phyloP scores from a whole-genome alignment of 2,113 vertebrate genomes.

The Microtus oregoni region DNA sequence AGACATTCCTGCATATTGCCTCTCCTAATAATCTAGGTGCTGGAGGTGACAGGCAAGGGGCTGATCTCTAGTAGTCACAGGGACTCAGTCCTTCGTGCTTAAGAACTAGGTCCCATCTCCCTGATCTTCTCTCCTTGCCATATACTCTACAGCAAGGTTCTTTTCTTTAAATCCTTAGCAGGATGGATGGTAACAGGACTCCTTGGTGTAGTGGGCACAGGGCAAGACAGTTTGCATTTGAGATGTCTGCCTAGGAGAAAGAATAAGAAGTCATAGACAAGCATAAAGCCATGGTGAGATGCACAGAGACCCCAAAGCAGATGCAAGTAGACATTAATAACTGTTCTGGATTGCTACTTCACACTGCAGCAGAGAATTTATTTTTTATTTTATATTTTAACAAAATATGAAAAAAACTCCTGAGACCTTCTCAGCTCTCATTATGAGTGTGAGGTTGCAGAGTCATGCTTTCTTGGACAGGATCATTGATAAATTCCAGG shows the following conservation, averaged over 20 bases:
- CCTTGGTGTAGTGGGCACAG: background rate
- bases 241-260: background rate
- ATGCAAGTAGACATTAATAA: background rate
- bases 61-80: rapidly evolving
- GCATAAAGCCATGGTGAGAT: background rate
- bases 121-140: background rate
- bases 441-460: background rate
- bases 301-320: background rate
- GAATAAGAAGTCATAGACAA: background rate
- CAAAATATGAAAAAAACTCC: background rate
- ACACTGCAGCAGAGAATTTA: too few relatives aligned
- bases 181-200: background rate
- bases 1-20: background rate
- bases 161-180: background rate
- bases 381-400: too few relatives aligned
- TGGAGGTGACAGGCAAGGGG: background rate
- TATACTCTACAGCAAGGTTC: background rate
- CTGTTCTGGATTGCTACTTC: background rate
- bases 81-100: background rate
- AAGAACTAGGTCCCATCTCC: rapidly evolving
- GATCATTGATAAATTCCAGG: background rate
- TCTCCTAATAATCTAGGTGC: background rate
- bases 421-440: background rate
- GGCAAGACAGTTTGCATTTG: background rate
- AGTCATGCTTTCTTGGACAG: background rate